Conservation (phyloP, 2,113 vertebrate species). For the Alaudala cheleensis region DNA sequence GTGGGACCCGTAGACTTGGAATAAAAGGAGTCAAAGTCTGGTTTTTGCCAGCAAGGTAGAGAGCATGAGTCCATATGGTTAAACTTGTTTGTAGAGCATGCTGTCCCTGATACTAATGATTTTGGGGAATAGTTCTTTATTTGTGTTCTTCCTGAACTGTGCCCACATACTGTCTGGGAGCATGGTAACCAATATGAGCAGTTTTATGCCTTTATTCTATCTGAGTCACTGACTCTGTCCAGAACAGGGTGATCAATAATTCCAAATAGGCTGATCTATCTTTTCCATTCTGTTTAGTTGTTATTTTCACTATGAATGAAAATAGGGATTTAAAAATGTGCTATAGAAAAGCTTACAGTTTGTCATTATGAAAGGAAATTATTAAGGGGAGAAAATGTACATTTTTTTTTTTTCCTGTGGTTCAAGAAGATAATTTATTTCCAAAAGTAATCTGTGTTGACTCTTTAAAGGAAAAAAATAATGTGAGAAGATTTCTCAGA, state of each 20-base stretch:
- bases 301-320: neutral
- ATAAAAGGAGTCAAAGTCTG: neutral
- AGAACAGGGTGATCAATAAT: neutral
- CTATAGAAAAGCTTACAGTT: neutral
- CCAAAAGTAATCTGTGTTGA: neutral
- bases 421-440: neutral
- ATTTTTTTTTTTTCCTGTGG: too few relatives aligned
- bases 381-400: neutral
- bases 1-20: neutral
- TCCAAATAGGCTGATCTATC: neutral
- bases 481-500: neutral
- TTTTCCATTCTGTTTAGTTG: neutral
- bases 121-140: neutral
- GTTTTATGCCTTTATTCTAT: neutral
- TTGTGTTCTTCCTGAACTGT: neutral
- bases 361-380: neutral
- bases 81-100: neutral
- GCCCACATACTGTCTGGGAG: neutral
- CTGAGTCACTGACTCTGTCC: neutral
- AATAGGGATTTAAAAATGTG: neutral
- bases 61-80: accelerated
- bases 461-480: neutral
- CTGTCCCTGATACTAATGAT: neutral
- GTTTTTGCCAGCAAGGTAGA: neutral
- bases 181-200: neutral